phyloP scores from a whole-genome alignment of 2,888 invertebrate genomes.

The Eustalomyia histrio region DNA sequence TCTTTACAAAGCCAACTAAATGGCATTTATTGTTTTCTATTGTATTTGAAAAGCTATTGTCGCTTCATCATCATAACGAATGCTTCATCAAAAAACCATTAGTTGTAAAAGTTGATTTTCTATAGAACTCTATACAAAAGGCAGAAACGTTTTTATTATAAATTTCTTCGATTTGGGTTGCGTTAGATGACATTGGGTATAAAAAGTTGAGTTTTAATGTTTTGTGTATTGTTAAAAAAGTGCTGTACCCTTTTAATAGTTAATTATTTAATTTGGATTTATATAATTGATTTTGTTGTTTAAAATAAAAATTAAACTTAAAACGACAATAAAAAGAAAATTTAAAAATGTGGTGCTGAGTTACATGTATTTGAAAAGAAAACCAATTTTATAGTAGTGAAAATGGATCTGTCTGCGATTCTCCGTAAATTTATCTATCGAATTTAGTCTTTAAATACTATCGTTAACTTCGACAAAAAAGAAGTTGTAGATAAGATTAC shows the following conservation, averaged over 20 bases:
- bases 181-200: background rate
- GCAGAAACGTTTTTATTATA: background rate
- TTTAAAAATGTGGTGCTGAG: too few relatives aligned
- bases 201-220: constrained; percentile 1
- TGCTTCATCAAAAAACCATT: constrained; percentile 53
- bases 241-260: constrained; percentile 30
- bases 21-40: constrained; percentile 51
- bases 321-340: too few relatives aligned
- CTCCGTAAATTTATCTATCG: too few relatives aligned
- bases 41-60: constrained; percentile 46
- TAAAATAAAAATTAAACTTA: background rate
- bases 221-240: constrained; percentile 33
- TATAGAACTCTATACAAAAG: constrained; percentile 4
- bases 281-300: background rate
- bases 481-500: too few relatives aligned
- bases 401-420: too few relatives aligned
- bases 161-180: background rate
- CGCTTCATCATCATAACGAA: constrained; percentile 49
- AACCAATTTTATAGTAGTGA: too few relatives aligned
- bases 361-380: too few relatives aligned
- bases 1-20: constrained; percentile 52
- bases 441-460: too few relatives aligned
- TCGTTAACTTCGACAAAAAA: too few relatives aligned
- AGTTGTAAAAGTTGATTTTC: constrained; percentile 20
- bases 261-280: constrained; percentile 38